A percentile compares a stretch with the other conserved stretches of the same genome.
Evolutionary conservation across 1,140 invertebrate species (phyloP).

Genomic region (Drepana arcuata): DNA sequence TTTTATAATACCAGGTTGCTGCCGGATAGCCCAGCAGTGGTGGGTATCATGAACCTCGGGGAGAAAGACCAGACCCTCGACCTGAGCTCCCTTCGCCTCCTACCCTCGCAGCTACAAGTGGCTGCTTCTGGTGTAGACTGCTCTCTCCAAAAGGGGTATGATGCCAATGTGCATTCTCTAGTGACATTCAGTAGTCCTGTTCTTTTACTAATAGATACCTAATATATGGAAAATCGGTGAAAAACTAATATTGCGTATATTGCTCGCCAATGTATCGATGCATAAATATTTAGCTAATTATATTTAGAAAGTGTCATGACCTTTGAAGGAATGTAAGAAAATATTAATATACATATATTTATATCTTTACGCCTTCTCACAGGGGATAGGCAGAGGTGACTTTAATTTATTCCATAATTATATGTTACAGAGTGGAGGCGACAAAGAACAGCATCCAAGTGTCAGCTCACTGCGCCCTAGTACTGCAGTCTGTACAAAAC

Average conservation of each 20-base stretch:
- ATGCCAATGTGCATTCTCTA: too few species aligned
- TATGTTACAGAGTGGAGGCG: slow-evolving; percentile 19
- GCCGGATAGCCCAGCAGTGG: neutral
- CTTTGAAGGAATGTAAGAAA: slow-evolving; percentile 1
- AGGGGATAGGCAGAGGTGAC: too few species aligned
- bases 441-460: slow-evolving; percentile 24
- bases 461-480: slow-evolving; percentile 30
- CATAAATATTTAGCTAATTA: too few species aligned
- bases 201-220: too few species aligned
- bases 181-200: too few species aligned
- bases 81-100: neutral
- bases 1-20: slow-evolving; percentile 2
- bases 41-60: slow-evolving; percentile 3
- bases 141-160: slow-evolving; percentile 35
- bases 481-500: slow-evolving; percentile 18
- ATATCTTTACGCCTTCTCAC: neutral
- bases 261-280: too few species aligned
- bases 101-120: slow-evolving; percentile 29
- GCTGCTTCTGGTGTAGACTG: slow-evolving; percentile 44
- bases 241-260: too few species aligned
- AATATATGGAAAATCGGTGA: too few species aligned
- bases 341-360: neutral
- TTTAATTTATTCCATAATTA: too few species aligned
- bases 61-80: neutral
- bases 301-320: slow-evolving; percentile 1